Percentiles rank a stretch among this genome's conserved stretches.
phyloP scores from a whole-genome alignment of 1,140 invertebrate genomes.

The Habropoda laboriosa region DNA sequence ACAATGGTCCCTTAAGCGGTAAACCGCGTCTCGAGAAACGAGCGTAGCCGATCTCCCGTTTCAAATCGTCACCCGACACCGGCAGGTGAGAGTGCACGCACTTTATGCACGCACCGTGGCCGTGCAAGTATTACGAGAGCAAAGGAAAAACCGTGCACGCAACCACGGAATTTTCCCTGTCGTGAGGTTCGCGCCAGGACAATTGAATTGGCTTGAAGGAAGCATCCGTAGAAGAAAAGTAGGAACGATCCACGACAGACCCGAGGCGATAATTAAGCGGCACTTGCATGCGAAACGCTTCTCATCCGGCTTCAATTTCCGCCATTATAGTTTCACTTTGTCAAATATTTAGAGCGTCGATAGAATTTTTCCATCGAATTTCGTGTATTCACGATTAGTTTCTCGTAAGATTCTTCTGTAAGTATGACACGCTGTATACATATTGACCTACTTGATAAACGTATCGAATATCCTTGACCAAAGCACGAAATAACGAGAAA shows the following conservation, averaged over 20 bases:
- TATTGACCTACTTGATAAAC: neutral
- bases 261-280: constrained; percentile 16
- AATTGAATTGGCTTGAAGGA: constrained; percentile 12
- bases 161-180: constrained; percentile 3
- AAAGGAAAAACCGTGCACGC: constrained; percentile 14
- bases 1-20: constrained; percentile 44
- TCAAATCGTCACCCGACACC: constrained; percentile 47
- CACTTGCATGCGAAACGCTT: neutral
- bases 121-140: neutral
- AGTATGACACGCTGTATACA: too few species aligned
- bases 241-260: neutral
- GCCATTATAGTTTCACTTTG: neutral
- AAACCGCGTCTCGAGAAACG: constrained; percentile 38
- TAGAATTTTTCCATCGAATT: too few species aligned
- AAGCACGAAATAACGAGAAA: neutral
- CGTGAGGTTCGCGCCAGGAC: neutral
- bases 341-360: neutral
- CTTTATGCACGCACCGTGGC: neutral
- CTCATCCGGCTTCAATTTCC: neutral
- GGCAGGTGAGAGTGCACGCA: constrained; percentile 43
- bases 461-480: too few species aligned
- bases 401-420: too few species aligned
- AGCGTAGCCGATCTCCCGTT: constrained; percentile 32
- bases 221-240: neutral
- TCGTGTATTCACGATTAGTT: too few species aligned